Conservation (phyloP, 2,113 vertebrate genomes). For the Bos indicus region DNA sequence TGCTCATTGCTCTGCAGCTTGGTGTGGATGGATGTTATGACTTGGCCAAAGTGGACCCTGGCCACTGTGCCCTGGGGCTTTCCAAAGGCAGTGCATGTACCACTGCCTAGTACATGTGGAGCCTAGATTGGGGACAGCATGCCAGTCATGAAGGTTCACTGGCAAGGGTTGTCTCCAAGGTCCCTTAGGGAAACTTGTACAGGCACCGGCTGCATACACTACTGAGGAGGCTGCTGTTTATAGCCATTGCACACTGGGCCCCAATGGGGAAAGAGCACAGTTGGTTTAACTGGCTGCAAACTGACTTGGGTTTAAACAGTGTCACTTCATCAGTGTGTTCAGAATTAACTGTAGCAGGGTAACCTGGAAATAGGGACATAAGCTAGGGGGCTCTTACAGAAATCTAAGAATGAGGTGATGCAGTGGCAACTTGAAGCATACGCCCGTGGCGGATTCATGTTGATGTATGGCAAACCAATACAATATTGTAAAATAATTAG, state of each 20-base stretch:
- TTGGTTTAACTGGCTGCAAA: neutral
- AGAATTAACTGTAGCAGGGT: neutral
- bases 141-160: neutral
- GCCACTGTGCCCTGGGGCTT: neutral
- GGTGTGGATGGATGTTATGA: neutral
- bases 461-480: no score
- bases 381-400: neutral
- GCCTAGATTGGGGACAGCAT: neutral
- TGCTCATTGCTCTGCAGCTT: neutral
- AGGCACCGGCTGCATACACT: neutral
- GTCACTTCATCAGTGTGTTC: neutral
- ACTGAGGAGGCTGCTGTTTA: neutral
- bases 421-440: neutral
- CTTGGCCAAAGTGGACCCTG: neutral
- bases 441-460: rapidly evolving
- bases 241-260: neutral
- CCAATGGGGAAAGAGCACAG: neutral
- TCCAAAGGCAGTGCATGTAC: neutral
- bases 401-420: neutral
- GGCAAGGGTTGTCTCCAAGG: neutral
- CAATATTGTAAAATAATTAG: no score
- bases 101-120: neutral
- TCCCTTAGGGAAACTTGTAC: neutral
- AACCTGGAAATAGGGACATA: neutral
- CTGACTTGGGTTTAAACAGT: neutral